phyloP scores from a whole-genome alignment of 2,888 invertebrate genomes.

The Xylophagus ater region DNA sequence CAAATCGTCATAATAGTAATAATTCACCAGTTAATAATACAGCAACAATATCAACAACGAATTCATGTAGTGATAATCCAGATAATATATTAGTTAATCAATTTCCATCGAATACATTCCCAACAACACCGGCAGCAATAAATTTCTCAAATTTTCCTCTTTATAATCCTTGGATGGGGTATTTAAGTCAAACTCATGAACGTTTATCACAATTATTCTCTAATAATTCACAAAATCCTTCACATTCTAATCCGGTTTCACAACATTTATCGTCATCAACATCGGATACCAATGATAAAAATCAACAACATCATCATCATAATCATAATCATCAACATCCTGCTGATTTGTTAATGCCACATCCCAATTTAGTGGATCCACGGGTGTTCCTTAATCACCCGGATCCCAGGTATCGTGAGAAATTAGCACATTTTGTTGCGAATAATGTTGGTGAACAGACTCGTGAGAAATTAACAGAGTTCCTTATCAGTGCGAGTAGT shows the following conservation, averaged over 20 bases:
- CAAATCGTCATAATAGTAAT: conserved; percentile 20
- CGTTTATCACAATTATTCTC: conserved; percentile 34
- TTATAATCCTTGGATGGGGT: conserved; percentile 39
- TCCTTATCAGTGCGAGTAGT: conserved; percentile 18
- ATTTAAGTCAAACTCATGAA: conserved; percentile 36
- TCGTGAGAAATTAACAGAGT: conserved; percentile 20
- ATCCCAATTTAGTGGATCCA: conserved; percentile 19
- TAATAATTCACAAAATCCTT: conserved; percentile 18
- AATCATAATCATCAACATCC: too few relatives aligned
- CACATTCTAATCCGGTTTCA: too few relatives aligned
- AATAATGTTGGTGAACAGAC: conserved; percentile 19
- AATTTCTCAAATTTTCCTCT: conserved; percentile 32
- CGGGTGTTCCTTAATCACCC: conserved; percentile 19
- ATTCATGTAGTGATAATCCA: background rate
- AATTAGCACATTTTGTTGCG: conserved; percentile 16
- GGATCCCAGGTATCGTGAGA: conserved; percentile 13
- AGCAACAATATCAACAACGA: background rate
- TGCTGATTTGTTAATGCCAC: conserved; percentile 5
- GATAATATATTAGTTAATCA: background rate
- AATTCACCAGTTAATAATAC: too few relatives aligned
- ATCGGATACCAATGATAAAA: conserved; percentile 3
- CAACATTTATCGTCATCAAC: conserved; percentile 1
- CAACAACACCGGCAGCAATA: background rate
- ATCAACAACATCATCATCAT: too few relatives aligned
- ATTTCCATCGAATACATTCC: conserved; percentile 8